These are phyloP conservation scores for Sebastes taczanowskii DNA, from an alignment of 2,797 vertebrate species.

Conservation along the genomic window DNA sequence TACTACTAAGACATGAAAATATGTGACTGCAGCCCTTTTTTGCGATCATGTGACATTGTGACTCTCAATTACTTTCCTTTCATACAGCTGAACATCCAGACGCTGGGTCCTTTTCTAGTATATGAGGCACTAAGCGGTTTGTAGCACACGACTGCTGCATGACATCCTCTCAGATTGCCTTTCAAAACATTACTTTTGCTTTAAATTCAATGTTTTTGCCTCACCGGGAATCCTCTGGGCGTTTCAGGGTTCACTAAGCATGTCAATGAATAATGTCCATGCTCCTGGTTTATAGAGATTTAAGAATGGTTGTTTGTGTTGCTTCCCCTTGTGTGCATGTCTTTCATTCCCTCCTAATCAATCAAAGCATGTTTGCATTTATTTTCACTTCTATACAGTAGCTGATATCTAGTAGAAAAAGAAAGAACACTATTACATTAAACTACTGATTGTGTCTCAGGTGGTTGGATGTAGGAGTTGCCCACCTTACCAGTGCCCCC, in stretches of 20 bases:
- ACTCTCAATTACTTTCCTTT: neutral
- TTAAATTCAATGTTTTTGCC: neutral
- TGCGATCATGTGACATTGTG: neutral
- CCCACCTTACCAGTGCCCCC: constrained; percentile 88
- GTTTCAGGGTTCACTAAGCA: constrained; percentile 22
- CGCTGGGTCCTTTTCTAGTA: neutral
- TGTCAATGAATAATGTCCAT: constrained; percentile 21
- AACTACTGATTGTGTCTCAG: constrained; percentile 66
- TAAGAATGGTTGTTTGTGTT: neutral
- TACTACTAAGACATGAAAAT: neutral
- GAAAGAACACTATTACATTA: neutral
- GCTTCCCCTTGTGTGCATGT: neutral
- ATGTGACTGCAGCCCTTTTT: neutral
- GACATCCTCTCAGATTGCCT: neutral
- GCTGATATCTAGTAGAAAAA: neutral
- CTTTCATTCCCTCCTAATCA: neutral
- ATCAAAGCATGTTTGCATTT: neutral
- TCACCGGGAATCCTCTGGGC: constrained; percentile 1
- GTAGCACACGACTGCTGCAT: neutral
- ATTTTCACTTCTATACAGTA: neutral
- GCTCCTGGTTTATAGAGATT: neutral
- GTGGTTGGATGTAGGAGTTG: constrained; percentile 91
- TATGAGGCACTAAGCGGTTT: constrained; percentile 3
- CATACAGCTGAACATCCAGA: constrained; percentile 7
- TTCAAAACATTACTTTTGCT: neutral